Conservation (phyloP, 2,888 invertebrate species). For the Nephrotoma appendiculata region DNA sequence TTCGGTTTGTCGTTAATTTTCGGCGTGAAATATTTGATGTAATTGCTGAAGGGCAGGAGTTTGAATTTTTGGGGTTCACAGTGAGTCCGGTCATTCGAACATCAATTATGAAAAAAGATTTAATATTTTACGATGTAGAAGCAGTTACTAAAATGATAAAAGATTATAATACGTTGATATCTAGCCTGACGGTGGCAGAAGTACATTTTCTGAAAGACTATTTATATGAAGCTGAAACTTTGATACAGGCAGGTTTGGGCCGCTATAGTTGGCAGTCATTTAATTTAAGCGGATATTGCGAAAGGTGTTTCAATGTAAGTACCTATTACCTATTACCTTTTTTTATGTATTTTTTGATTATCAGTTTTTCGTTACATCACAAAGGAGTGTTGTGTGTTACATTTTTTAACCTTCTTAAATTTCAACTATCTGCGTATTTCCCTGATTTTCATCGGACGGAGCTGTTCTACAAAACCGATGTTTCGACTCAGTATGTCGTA, state of each 20-base stretch:
- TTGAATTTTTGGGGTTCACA: slow-evolving; percentile 53
- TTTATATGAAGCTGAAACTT: slow-evolving; percentile 54
- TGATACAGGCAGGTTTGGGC: slow-evolving; percentile 65
- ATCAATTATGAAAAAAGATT: slow-evolving; percentile 35
- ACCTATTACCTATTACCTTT: not conserved
- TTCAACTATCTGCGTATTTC: too few relatives aligned
- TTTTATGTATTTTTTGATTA: not conserved
- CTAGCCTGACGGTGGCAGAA: slow-evolving; percentile 55
- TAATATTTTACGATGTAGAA: slow-evolving; percentile 48
- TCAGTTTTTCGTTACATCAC: too few relatives aligned
- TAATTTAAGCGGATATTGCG: slow-evolving; percentile 59
- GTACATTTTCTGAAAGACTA: slow-evolving; percentile 52
- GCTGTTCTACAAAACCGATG: too few relatives aligned
- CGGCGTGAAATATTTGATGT: slow-evolving; percentile 43
- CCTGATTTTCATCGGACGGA: too few relatives aligned
- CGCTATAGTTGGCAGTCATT: slow-evolving; percentile 78
- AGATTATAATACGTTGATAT: slow-evolving; percentile 48
- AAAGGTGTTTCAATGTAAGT: slow-evolving; percentile 33
- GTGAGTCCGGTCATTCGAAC: slow-evolving; percentile 38
- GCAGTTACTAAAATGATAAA: slow-evolving; percentile 41
- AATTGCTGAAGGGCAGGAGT: slow-evolving; percentile 56
- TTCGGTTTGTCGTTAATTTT: slow-evolving; percentile 53
- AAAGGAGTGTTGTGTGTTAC: too few relatives aligned
- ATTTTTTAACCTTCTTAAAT: too few relatives aligned
- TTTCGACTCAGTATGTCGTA: too few relatives aligned